Evolutionary conservation across 2,113 vertebrate species (phyloP), one percentile per base, ranked within the genome.

Genomic region (Pterocles burchelli): DNA sequence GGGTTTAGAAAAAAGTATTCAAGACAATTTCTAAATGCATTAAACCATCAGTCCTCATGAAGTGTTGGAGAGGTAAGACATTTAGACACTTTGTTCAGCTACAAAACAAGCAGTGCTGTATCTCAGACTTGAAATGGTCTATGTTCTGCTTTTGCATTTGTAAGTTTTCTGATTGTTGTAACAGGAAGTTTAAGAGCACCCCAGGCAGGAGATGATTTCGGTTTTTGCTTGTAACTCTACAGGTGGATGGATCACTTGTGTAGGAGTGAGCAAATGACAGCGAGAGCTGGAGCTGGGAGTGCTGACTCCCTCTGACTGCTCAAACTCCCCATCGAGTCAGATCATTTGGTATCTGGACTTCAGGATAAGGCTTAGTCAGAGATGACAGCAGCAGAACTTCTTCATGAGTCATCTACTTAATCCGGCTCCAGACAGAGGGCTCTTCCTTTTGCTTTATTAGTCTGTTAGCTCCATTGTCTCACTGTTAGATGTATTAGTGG

Each of bases 401-500:
- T 89, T 59, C 61, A 14, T 90, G 93, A 96, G 59, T 95, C 93
- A 92, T 49, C 34, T 86, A 0, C 52, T 71, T 78, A 92, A 86
- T 85, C 85, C 85, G 80, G 76, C 72, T 90, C 48, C 83, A 96
- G 93, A 95, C 80, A 80, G 41, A 92, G 79, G 54, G 72, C 65
- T 93, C 83, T 94, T 87, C 90, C 89, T 93, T 91, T 31, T 51
- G 48, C 78, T 75, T n/a, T 48, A 13, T 89, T 65, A 73, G 24
- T 48, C 67, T 81, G 51, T 31, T 62, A 62, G 38, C 63, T 86
- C 36, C 46, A 9, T 67, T 57, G 72, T 38, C 34, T 34, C 83
- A 41, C 85, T 88, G 33, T 66, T 54, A 29, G 78, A 80, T 46
- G 33, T 86, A 41, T 41, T 41, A 57, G 10, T 92, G 24, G 24